Evolutionary conservation across 2,888 invertebrate genomes (phyloP).

Genomic region (Zele albiditarsus): DNA sequence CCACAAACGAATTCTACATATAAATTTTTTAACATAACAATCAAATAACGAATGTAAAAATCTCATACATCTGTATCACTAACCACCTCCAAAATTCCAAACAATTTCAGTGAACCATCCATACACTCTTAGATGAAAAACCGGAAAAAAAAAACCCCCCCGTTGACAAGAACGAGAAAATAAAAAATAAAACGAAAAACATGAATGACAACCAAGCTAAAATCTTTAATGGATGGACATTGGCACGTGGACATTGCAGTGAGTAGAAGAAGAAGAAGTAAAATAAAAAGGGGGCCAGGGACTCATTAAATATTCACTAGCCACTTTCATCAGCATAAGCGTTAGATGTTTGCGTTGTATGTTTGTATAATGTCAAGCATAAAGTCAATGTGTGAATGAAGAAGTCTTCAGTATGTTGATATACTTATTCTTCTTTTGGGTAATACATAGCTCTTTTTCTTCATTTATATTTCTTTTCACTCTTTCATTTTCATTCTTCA

Average conservation of each 20-base stretch:
- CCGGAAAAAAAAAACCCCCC: no score
- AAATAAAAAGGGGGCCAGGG: constrained; percentile 25
- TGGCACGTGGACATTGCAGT: constrained; percentile 3
- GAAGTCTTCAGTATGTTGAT: constrained; percentile 8
- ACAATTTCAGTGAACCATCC: no score
- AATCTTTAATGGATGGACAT: not conserved
- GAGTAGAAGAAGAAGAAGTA: not conserved
- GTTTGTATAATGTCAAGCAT: constrained; percentile 18
- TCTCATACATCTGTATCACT: no score
- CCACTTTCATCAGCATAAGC: constrained; percentile 17
- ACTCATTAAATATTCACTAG: constrained; percentile 36
- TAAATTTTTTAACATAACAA: no score
- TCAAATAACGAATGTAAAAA: no score
- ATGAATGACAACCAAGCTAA: not conserved
- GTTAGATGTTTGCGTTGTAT: constrained; percentile 33
- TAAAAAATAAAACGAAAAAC: not conserved
- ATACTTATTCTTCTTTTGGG: not conserved
- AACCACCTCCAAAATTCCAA: no score
- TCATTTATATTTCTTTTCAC: not conserved
- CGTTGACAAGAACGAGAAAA: no score
- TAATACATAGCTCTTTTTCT: constrained; percentile 1
- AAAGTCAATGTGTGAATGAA: constrained; percentile 36
- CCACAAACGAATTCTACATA: no score
- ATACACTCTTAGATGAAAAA: no score
- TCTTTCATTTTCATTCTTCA: not conserved